These are phyloP conservation scores for Brachionus koreanus DNA, from an alignment of 1,140 invertebrate genomes.

Conservation along the genomic window DNA sequence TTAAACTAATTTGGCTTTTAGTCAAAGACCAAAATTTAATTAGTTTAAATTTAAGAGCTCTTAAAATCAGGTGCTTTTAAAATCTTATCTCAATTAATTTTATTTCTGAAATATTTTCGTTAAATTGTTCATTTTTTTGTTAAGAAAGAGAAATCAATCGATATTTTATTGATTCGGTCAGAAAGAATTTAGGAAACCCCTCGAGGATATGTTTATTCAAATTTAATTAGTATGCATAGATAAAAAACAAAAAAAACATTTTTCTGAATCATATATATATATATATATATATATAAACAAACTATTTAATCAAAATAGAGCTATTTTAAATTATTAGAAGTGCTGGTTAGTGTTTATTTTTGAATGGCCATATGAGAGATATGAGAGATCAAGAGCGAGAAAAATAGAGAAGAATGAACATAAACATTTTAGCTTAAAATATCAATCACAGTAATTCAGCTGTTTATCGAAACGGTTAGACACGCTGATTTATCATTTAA, in stretches of 20 bases:
- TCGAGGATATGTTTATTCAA: not conserved
- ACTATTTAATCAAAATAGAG: not conserved
- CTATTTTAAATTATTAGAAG: not conserved
- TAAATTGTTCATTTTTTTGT: not conserved
- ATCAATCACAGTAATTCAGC: conserved; percentile 20
- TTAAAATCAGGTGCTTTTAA: not conserved
- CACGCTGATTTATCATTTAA: conserved; percentile 17
- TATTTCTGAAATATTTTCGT: not conserved
- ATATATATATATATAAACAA: too few relatives aligned
- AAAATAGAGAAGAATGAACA: not conserved
- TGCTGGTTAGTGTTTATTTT: not conserved
- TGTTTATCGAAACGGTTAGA: not conserved
- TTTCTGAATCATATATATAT: not conserved
- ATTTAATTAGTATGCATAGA: not conserved
- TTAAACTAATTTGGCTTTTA: not conserved
- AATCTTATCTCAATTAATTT: not conserved
- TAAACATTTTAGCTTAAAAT: conserved; percentile 22
- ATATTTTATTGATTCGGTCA: not conserved
- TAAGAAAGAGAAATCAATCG: not conserved
- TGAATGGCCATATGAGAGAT: not conserved
- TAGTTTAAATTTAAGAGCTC: not conserved
- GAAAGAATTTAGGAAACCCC: conserved; percentile 9
- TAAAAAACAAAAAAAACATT: conserved; percentile 3
- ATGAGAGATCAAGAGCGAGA: not conserved
- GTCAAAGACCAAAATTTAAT: not conserved